Conservation (phyloP, 2,888 invertebrate species). For the Trachelus tabidus region DNA sequence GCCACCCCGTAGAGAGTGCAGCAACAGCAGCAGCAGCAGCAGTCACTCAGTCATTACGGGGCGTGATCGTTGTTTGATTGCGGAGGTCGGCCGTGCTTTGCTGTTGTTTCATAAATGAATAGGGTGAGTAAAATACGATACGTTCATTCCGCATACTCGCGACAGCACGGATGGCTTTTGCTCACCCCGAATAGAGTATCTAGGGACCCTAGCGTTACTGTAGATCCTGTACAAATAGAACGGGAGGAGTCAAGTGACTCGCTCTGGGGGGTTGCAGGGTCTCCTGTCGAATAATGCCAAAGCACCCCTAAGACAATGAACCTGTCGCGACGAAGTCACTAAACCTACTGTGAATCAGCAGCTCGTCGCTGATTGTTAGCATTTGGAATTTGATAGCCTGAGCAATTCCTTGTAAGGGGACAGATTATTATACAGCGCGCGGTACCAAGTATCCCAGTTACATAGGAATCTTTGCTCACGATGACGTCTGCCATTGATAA, state of each 20-base stretch:
- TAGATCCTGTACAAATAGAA: not conserved
- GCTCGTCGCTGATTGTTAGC: no score
- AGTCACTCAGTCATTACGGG: slow-evolving; percentile 54
- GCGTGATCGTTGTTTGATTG: slow-evolving; percentile 58
- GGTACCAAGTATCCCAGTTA: no score
- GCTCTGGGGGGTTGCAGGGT: not conserved
- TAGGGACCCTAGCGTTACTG: not conserved
- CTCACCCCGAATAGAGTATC: not conserved
- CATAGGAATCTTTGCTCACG: no score
- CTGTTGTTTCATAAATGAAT: slow-evolving; percentile 1
- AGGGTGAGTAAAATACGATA: not conserved
- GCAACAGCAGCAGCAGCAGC: slow-evolving; percentile 41
- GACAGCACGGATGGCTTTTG: not conserved
- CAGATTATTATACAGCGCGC: no score
- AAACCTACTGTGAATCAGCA: no score
- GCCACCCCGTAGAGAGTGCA: slow-evolving; percentile 31
- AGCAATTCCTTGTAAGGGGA: no score
- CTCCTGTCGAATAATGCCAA: not conserved
- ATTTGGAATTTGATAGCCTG: no score
- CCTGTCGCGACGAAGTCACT: not conserved
- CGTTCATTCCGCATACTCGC: not conserved
- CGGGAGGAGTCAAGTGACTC: slow-evolving; percentile 3
- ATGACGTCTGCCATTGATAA: no score
- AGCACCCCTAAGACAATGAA: not conserved
- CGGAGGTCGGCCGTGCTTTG: slow-evolving; percentile 39